These are phyloP conservation scores for Drepana arcuata DNA, from an alignment of 1,140 invertebrate species.

Conservation along the genomic window DNA sequence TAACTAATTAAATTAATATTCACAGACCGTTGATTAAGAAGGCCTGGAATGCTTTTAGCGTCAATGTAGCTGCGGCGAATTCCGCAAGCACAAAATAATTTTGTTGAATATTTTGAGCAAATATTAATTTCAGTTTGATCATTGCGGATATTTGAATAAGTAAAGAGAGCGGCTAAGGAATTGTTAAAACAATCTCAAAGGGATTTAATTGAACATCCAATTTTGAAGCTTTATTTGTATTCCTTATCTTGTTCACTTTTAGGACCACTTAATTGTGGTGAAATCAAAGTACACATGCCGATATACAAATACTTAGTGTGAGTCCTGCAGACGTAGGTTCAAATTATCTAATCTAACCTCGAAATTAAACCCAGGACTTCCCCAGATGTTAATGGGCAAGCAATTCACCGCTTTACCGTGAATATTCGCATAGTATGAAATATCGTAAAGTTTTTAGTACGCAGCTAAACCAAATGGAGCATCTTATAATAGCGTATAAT, in stretches of 20 bases:
- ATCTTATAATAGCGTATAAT: too few relatives aligned
- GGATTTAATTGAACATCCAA: conserved; percentile 15
- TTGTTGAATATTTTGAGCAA: conserved; percentile 16
- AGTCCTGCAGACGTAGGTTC: too few relatives aligned
- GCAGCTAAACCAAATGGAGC: too few relatives aligned
- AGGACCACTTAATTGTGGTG: background rate
- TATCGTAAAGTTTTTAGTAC: too few relatives aligned
- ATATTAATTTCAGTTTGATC: conserved; percentile 16
- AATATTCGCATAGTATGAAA: too few relatives aligned
- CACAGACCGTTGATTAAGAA: conserved; percentile 42
- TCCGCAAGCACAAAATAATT: conserved; percentile 26
- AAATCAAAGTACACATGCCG: too few relatives aligned
- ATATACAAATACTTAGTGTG: too few relatives aligned
- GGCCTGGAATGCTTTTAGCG: conserved; percentile 42
- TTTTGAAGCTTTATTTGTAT: conserved; percentile 4
- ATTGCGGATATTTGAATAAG: conserved; percentile 26
- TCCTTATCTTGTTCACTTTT: too few relatives aligned
- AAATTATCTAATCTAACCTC: too few relatives aligned
- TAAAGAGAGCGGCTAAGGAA: conserved; percentile 25
- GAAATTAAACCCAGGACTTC: too few relatives aligned
- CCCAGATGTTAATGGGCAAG: too few relatives aligned
- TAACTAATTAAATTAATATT: conserved; percentile 55
- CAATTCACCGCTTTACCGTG: too few relatives aligned
- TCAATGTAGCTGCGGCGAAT: conserved; percentile 27
- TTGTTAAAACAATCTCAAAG: conserved; percentile 22